These are phyloP conservation scores for Prosapia bicincta DNA, from an alignment of 2,888 invertebrate species.

Conservation along the genomic window DNA sequence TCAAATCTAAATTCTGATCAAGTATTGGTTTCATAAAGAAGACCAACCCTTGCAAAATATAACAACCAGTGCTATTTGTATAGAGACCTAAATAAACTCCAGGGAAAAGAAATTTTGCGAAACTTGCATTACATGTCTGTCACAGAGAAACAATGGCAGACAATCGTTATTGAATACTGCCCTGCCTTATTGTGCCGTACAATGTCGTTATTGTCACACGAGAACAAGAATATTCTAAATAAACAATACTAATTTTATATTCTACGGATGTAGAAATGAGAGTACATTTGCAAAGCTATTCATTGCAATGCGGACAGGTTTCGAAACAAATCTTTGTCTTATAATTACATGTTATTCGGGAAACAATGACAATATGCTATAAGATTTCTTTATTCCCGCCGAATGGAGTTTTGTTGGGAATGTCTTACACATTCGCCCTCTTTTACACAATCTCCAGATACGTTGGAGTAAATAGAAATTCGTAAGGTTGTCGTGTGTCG, in stretches of 20 bases:
- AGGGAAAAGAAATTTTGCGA: no score
- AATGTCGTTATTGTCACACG: background rate
- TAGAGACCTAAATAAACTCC: no score
- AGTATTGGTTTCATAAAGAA: no score
- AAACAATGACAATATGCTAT: background rate
- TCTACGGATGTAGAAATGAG: background rate
- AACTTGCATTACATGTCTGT: background rate
- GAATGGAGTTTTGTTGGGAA: no score
- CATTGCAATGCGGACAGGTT: background rate
- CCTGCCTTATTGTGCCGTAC: background rate
- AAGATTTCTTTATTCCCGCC: background rate
- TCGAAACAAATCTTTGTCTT: background rate
- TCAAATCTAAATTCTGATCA: no score
- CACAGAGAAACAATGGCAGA: background rate
- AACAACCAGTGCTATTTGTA: no score
- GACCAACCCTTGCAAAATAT: no score
- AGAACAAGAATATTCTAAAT: background rate
- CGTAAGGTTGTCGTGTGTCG: no score
- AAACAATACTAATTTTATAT: background rate
- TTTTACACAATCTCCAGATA: no score
- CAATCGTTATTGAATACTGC: background rate
- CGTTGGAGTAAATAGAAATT: no score
- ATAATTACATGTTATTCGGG: background rate
- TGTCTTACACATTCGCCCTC: no score
- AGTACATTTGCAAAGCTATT: background rate